Conservation (phyloP, 2,113 vertebrate species). For the Macaca mulatta region DNA sequence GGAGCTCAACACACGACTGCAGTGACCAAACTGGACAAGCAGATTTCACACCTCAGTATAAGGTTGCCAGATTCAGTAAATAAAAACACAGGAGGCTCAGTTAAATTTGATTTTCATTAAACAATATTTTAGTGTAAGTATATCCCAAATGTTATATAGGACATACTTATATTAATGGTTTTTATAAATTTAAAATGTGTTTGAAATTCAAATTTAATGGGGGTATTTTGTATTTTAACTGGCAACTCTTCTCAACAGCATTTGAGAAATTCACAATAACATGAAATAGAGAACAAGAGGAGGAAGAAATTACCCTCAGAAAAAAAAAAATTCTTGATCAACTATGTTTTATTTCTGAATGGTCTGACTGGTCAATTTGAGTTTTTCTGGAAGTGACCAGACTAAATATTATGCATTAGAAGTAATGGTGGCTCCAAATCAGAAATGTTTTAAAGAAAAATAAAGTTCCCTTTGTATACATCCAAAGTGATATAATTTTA, state of each 20-base stretch:
- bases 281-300: background rate
- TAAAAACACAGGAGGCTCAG: background rate
- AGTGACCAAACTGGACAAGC: background rate
- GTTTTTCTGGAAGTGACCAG: background rate
- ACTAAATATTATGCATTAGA: slow-evolving; percentile 7
- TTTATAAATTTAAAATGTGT: background rate
- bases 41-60: too few species aligned
- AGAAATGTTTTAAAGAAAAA: background rate
- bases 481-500: background rate
- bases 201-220: background rate
- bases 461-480: background rate
- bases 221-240: background rate
- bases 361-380: background rate
- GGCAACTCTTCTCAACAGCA: background rate
- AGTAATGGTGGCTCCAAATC: background rate
- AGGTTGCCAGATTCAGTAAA: background rate
- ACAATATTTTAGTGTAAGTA: background rate
- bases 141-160: background rate
- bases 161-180: background rate
- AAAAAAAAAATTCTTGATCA: background rate
- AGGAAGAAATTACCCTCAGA: background rate
- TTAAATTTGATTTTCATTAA: background rate
- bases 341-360: background rate
- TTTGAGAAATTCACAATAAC: background rate
- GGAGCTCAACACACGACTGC: background rate